A percentile compares a stretch with the other conserved stretches of the same genome.
Conservation (phyloP, 2,888 invertebrate species). For the Fissipunctia ypsillon region DNA sequence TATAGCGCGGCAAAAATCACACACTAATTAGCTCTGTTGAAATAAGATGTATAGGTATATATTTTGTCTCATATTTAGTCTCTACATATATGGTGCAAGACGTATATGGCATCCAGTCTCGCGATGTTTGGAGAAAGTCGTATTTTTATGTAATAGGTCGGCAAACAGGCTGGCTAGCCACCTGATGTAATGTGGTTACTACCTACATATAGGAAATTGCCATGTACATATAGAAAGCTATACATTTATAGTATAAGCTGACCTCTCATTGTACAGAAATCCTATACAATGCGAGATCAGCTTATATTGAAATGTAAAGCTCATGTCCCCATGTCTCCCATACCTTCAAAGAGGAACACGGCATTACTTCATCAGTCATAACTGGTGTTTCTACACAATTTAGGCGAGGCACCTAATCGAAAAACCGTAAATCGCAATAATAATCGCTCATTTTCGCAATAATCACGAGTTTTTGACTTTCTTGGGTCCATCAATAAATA, state of each 20-base stretch:
- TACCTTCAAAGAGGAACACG: too few species aligned
- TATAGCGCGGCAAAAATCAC: background rate
- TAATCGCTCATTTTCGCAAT: background rate
- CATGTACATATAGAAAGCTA: too few species aligned
- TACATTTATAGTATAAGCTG: too few species aligned
- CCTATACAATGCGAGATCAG: too few species aligned
- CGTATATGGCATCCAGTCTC: background rate
- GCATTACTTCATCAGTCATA: background rate
- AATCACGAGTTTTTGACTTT: background rate
- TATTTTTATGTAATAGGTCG: slow-evolving; percentile 29
- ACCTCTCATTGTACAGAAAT: too few species aligned
- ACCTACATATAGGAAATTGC: slow-evolving; percentile 1
- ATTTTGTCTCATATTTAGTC: background rate
- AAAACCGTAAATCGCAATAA: background rate
- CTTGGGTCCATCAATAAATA: background rate
- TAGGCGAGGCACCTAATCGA: background rate
- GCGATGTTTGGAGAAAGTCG: slow-evolving; percentile 28
- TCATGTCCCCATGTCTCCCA: too few species aligned
- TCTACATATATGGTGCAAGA: background rate
- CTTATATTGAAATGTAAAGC: too few species aligned
- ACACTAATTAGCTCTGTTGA: background rate
- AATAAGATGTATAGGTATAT: too few species aligned
- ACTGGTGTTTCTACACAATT: background rate
- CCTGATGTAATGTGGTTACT: slow-evolving; percentile 15
- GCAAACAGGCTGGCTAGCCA: slow-evolving; percentile 16